These are phyloP conservation scores for Anguilla japonica DNA, from an alignment of 2,113 vertebrate species.

Conservation along the genomic window DNA sequence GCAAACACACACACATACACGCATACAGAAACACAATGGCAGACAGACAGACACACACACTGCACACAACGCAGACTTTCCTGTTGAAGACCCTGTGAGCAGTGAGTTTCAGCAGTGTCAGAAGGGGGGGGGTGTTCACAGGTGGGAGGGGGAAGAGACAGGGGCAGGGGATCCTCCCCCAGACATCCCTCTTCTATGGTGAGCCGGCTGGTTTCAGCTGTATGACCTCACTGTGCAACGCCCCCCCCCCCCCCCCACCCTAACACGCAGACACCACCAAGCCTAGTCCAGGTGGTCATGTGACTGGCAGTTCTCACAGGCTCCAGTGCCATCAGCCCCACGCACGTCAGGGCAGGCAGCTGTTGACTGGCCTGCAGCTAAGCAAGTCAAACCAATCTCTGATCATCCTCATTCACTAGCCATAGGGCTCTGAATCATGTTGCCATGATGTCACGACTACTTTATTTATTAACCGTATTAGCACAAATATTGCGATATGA, in stretches of 20 bases:
- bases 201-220: not conserved
- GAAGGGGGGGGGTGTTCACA: too few species aligned
- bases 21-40: too few species aligned
- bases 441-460: not conserved
- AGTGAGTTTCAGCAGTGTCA: too few species aligned
- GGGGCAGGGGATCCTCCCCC: not conserved
- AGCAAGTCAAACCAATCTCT: not conserved
- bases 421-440: conserved; percentile 7
- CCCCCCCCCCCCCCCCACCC: too few species aligned
- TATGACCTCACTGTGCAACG: not conserved
- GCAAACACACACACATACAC: too few species aligned
- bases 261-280: not conserved
- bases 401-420: not conserved
- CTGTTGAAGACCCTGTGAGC: too few species aligned
- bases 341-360: not conserved
- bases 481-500: too few species aligned
- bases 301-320: not conserved
- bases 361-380: not conserved
- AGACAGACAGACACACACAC: too few species aligned
- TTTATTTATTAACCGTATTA: not conserved
- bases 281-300: not conserved
- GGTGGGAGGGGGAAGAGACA: too few species aligned
- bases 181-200: not conserved
- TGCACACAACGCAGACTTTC: too few species aligned
- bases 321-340: not conserved